phyloP scores from a whole-genome alignment of 2,797 vertebrate genomes.

The Manis crassicaudata region DNA sequence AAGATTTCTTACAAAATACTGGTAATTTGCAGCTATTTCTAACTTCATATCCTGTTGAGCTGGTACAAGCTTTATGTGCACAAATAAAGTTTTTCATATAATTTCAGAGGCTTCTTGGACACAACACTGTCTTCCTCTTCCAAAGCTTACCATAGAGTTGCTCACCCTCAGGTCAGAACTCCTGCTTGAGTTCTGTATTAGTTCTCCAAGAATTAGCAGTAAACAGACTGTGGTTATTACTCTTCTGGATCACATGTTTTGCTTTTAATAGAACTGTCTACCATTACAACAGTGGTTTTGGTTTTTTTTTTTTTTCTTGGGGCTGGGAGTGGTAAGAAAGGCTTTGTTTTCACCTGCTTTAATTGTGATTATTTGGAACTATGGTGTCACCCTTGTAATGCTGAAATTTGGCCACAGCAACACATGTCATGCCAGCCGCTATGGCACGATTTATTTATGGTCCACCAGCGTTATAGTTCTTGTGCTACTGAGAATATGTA shows the following conservation, averaged over 20 bases:
- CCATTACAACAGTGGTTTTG: not conserved
- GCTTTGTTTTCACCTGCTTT: not conserved
- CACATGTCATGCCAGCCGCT: not conserved
- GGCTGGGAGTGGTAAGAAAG: not conserved
- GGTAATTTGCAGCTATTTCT: not conserved
- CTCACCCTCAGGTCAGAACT: not conserved
- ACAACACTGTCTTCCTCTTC: not conserved
- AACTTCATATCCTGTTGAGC: not conserved
- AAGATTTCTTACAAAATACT: not conserved
- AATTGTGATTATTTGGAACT: not conserved
- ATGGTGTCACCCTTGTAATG: not conserved
- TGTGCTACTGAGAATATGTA: not conserved
- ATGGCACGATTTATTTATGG: not conserved
- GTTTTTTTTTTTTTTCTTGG: not conserved
- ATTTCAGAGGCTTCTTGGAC: not conserved
- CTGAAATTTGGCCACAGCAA: not conserved
- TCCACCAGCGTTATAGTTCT: not conserved
- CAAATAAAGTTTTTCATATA: not conserved
- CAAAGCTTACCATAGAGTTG: not conserved
- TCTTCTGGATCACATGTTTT: not conserved
- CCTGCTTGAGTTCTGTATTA: not conserved
- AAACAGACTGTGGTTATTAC: not conserved
- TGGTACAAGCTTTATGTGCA: not conserved
- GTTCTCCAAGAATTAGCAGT: not conserved
- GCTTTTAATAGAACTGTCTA: not conserved